Conservation (phyloP, 2,113 vertebrate genomes). For the Spea multiplicata region DNA sequence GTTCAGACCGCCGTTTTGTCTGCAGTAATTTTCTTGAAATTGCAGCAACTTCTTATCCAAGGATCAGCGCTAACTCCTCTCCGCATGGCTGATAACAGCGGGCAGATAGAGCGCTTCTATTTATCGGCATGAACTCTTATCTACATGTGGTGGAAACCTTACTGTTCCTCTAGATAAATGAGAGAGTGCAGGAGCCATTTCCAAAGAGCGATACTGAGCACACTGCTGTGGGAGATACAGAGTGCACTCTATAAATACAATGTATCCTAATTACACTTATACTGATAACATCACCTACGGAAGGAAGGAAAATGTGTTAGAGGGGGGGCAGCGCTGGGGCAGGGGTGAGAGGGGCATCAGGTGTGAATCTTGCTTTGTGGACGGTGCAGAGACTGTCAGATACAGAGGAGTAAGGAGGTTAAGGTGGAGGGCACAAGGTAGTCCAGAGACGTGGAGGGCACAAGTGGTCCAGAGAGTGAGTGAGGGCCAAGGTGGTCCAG, state of each 20-base stretch:
- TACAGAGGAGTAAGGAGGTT: no score
- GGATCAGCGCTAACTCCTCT: background rate
- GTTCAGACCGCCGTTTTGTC: no score
- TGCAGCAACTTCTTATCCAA: background rate
- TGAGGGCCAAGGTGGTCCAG: no score
- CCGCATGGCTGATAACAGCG: background rate
- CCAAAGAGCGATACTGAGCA: background rate
- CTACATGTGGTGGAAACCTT: background rate
- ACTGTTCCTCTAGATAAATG: constrained; percentile 2
- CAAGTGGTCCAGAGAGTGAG: no score
- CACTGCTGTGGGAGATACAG: background rate
- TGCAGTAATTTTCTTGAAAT: no score
- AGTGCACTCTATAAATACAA: background rate
- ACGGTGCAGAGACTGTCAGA: no score
- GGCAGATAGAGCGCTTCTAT: background rate
- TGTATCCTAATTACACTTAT: background rate
- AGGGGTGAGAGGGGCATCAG: no score
- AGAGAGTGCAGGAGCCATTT: background rate
- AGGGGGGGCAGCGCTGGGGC: no score
- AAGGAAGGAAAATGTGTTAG: no score
- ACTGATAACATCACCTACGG: background rate
- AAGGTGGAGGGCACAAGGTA: no score
- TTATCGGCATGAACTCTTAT: background rate
- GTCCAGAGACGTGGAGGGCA: no score
- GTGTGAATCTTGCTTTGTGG: no score